Conservation (phyloP, 2,113 vertebrate species). For the Centropus unirufus region DNA sequence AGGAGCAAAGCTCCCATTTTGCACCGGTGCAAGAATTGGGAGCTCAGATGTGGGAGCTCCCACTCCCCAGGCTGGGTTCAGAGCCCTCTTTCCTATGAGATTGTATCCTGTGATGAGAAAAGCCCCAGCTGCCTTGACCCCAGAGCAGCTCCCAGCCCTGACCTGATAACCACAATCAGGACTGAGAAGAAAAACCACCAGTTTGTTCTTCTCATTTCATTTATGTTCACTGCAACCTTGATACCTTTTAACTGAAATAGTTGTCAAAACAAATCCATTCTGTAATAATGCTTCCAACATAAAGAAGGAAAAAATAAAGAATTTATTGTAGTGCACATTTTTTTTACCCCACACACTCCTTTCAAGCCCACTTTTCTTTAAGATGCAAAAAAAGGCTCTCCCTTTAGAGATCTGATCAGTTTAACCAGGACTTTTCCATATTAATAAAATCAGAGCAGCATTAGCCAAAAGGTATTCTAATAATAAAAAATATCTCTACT, state of each 20-base stretch:
- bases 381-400: not conserved
- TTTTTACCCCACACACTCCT: not conserved
- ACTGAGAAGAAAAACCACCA: not conserved
- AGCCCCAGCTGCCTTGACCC: not conserved
- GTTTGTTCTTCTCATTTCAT: not conserved
- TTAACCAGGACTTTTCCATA: not conserved
- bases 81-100: not conserved
- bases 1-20: not conserved
- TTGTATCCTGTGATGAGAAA: not conserved
- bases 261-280: constrained; percentile 9
- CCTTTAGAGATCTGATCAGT: not conserved
- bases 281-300: not conserved
- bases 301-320: not conserved
- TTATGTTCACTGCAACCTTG: not conserved
- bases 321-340: constrained; percentile 10
- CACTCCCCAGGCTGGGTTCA: not conserved
- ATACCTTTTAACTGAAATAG: not conserved
- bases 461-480: constrained; percentile 31
- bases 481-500: not conserved
- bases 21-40: not conserved
- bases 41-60: not conserved
- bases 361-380: constrained; percentile 10
- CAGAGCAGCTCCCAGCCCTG: not conserved
- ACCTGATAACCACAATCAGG: not conserved
- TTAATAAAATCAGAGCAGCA: not conserved